Percentiles rank a stretch among this genome's conserved stretches.
These are phyloP conservation scores for Drepana arcuata DNA, from an alignment of 1,140 invertebrate species.

Conservation along the genomic window DNA sequence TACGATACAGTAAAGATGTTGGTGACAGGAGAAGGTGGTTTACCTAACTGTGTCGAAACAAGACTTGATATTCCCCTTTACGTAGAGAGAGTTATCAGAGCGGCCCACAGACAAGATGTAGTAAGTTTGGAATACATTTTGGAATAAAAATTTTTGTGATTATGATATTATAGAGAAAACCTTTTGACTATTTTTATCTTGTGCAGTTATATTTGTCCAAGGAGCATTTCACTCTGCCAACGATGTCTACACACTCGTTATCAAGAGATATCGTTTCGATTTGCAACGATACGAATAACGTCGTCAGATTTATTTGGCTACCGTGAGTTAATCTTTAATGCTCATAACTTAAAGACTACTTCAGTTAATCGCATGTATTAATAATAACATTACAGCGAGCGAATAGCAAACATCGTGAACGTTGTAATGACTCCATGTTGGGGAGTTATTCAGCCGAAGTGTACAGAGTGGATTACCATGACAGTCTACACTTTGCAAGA, in stretches of 20 bases:
- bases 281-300: slow-evolving; percentile 48
- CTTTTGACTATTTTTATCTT: neutral
- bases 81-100: slow-evolving; percentile 36
- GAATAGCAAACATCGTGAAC: slow-evolving; percentile 57
- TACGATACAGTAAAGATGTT: slow-evolving; percentile 52
- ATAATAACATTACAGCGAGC: slow-evolving; percentile 31
- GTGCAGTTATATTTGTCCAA: slow-evolving; percentile 51
- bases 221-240: slow-evolving; percentile 45
- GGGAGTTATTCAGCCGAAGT: slow-evolving; percentile 49
- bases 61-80: slow-evolving; percentile 50
- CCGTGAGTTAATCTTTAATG: slow-evolving; percentile 38
- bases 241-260: slow-evolving; percentile 53
- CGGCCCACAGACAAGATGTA: slow-evolving; percentile 33
- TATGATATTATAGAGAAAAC: too few relatives aligned
- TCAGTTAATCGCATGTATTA: neutral
- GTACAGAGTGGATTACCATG: slow-evolving; percentile 55
- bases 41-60: slow-evolving; percentile 54
- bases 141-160: slow-evolving; percentile 5
- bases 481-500: slow-evolving; percentile 57
- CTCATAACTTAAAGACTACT: neutral
- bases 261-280: slow-evolving; percentile 49
- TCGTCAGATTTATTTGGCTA: slow-evolving; percentile 58
- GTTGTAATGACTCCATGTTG: slow-evolving; percentile 62
- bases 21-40: slow-evolving; percentile 50
- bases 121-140: too few relatives aligned